Conservation (phyloP, 2,888 invertebrate genomes). For the Cantharis rufa region DNA sequence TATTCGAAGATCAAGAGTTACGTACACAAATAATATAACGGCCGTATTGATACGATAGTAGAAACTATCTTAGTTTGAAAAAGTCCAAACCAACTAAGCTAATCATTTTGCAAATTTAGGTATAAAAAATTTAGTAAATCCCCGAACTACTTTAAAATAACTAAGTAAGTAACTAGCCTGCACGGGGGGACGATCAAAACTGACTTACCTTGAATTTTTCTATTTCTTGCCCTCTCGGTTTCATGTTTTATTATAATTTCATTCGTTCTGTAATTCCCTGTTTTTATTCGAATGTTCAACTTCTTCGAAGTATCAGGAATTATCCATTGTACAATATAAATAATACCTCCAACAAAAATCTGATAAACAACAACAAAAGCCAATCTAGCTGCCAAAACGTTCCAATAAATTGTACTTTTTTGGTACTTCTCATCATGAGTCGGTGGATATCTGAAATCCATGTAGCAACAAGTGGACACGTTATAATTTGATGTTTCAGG, state of each 20-base stretch:
- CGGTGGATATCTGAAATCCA: constrained; percentile 70
- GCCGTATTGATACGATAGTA: too few species aligned
- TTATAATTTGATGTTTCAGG: constrained; percentile 46
- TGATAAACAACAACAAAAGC: constrained; percentile 80
- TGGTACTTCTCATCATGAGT: constrained; percentile 59
- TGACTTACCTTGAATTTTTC: constrained; percentile 25
- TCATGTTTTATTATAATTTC: constrained; percentile 76
- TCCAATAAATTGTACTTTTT: constrained; percentile 72
- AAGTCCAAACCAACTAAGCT: too few species aligned
- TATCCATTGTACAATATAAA: constrained; percentile 73
- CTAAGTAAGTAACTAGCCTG: too few species aligned
- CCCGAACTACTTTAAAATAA: too few species aligned
- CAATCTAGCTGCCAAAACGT: constrained; percentile 71
- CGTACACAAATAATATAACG: too few species aligned
- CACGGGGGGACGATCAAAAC: background rate
- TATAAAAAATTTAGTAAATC: too few species aligned
- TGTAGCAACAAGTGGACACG: constrained; percentile 62
- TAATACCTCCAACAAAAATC: constrained; percentile 76
- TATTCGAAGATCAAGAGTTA: too few species aligned
- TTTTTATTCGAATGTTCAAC: constrained; percentile 70
- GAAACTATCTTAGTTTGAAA: too few species aligned
- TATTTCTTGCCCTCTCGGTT: constrained; percentile 57
- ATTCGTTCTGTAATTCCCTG: constrained; percentile 73
- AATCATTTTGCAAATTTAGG: too few species aligned
- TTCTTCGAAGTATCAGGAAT: constrained; percentile 77